phyloP scores from a whole-genome alignment of 2,888 invertebrate species.

The Apocheima hispidaria region DNA sequence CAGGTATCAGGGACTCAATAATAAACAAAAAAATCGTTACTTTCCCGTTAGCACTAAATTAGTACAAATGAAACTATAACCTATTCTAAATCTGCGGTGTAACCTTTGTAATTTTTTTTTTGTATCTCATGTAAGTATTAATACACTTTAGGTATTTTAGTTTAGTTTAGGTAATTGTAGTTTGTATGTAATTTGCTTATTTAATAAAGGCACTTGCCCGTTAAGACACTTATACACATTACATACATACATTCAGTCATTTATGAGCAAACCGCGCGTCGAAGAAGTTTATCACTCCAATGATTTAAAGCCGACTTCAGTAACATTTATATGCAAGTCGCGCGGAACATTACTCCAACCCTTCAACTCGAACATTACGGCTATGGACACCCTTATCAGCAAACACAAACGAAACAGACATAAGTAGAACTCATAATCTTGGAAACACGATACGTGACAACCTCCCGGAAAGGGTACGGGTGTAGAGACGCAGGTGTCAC shows the following conservation, averaged over 20 bases:
- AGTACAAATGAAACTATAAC: no score
- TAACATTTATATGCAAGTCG: slow-evolving; percentile 10
- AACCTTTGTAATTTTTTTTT: no score
- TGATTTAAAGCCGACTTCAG: slow-evolving; percentile 10
- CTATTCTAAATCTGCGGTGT: no score
- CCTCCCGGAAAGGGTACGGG: slow-evolving; percentile 49
- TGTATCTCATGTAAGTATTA: no score
- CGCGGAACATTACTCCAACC: slow-evolving; percentile 19
- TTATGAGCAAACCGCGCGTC: not conserved
- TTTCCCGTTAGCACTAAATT: no score
- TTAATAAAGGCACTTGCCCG: no score
- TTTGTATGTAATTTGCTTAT: no score
- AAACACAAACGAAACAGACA: slow-evolving; percentile 28
- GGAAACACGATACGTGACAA: slow-evolving; percentile 50
- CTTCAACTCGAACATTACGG: slow-evolving; percentile 18
- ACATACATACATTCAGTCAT: not conserved
- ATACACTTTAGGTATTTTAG: no score
- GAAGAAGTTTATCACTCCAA: slow-evolving; percentile 9
- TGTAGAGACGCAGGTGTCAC: slow-evolving; percentile 70
- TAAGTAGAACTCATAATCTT: slow-evolving; percentile 43
- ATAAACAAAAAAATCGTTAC: no score
- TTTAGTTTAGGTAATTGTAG: no score
- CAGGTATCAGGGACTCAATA: no score
- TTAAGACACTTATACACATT: no score
- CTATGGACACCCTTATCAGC: slow-evolving; percentile 22